Base-by-base conservation (phyloP, 2,888 invertebrate species). In the Eupsilia transversa region DNA sequence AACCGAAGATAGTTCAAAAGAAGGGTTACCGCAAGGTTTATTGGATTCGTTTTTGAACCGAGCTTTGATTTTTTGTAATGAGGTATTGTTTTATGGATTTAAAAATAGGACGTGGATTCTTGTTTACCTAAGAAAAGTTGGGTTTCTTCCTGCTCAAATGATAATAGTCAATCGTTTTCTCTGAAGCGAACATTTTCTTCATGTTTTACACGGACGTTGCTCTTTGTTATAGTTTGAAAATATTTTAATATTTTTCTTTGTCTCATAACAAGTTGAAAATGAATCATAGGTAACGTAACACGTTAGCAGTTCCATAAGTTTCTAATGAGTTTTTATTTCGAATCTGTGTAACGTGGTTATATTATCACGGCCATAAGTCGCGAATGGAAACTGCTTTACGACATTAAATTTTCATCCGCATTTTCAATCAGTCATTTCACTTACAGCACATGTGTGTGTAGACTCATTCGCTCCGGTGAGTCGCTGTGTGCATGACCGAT, bases 401-500 rank as follows among this genome's bases (percentile, higher is more conserved):
- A 72, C 76, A 85, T 86, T 79, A 82, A 85, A 87, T 86, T 86
- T 86, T 86, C 87, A 87, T 82, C 86, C 79, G 83, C 70, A 80
- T 83, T 83, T 86, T 85, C 80, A 86, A 87, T 86, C 85, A 88
- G 80, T 84, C 64, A 76, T 74, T 83, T 83, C 68, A 64, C 68
- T 56, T 74, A 71, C 68, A 63, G 65, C 74, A 59, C 68, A 67
- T 63, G 67, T 85, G 71, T 83, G 83, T 75, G 84, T 83, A 74
- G 74, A 77, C 71, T 72, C 79, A 87, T 87, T 86, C 77, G 84
- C 76, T 75, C 77, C 84, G 83, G 71, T 82, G 66, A 83, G 81
- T 60, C 69, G 80, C 79, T 68, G 88, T 82, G 89, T 87, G 89
- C 89, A 91, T 94, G 94, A 94, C 94, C 94, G 95, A 95, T 95